phyloP scores from a whole-genome alignment of 2,888 invertebrate species.

The Ligdia adustata region DNA sequence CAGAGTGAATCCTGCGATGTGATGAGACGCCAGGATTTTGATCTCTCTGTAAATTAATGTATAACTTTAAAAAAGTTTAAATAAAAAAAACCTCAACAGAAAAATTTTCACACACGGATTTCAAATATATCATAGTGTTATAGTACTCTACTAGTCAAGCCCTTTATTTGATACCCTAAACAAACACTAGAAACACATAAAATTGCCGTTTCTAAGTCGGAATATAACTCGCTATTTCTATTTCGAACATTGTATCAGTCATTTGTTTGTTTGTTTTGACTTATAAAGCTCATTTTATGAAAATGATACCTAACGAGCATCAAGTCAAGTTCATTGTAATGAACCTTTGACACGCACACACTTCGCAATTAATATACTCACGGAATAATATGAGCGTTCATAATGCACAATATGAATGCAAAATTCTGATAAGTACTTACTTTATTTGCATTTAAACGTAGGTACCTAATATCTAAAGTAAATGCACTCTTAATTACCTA shows the following conservation, averaged over 20 bases:
- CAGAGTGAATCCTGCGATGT: conserved; percentile 60
- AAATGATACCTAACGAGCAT: not conserved
- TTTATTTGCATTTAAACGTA: no score
- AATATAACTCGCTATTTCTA: no score
- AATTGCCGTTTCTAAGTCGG: no score
- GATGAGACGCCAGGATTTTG: conserved; percentile 68
- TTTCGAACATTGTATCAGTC: no score
- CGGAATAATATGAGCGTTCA: conserved; percentile 1
- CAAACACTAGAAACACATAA: no score
- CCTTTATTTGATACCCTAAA: no score
- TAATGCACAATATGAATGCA: conserved; percentile 1
- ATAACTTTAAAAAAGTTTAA: not conserved
- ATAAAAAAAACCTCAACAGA: not conserved
- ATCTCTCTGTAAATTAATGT: conserved; percentile 73
- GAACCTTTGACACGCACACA: conserved; percentile 19
- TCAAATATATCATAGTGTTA: no score
- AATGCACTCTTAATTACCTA: no score
- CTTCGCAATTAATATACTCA: conserved; percentile 15
- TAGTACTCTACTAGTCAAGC: no score
- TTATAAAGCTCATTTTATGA: conserved; percentile 3
- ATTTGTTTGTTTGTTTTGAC: not conserved
- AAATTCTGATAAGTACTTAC: no score
- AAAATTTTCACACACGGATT: no score
- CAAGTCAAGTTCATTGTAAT: conserved; percentile 26
- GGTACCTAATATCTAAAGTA: no score